phyloP scores from a whole-genome alignment of 1,140 invertebrate genomes.

The Triops longicaudatus region DNA sequence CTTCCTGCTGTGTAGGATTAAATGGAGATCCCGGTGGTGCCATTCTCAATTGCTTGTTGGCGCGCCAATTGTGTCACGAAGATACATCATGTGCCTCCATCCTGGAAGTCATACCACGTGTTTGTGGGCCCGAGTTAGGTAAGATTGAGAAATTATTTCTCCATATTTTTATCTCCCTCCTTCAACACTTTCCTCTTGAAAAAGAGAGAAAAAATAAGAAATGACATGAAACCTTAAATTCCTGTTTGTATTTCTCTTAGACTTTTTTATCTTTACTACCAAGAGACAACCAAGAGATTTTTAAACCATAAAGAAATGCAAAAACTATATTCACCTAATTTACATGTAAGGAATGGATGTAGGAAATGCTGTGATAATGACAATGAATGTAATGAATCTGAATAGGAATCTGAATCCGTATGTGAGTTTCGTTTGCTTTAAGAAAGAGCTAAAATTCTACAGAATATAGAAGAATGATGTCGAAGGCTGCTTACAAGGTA shows the following conservation, averaged over 20 bases:
- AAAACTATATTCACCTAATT: no score
- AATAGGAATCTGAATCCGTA: no score
- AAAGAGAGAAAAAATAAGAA: no score
- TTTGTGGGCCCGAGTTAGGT: constrained; percentile 81
- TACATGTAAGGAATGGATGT: no score
- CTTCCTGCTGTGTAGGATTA: constrained; percentile 50
- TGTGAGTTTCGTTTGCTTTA: no score
- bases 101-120: constrained; percentile 74
- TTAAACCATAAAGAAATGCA: no score
- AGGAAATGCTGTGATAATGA: no score
- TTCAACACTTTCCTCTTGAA: neutral
- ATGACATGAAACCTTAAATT: no score
- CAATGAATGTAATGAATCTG: no score
- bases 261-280: neutral
- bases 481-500: no score
- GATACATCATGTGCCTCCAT: constrained; percentile 78
- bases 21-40: constrained; percentile 61
- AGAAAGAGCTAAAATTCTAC: no score
- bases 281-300: neutral
- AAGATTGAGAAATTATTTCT: constrained; percentile 28
- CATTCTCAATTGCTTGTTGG: constrained; percentile 73
- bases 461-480: no score
- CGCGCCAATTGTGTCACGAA: constrained; percentile 73
- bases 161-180: neutral
- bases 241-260: neutral